Evolutionary conservation across 2,113 vertebrate species (phyloP), one percentile per base, ranked within the genome.

Genomic region (Picathartes gymnocephalus): DNA sequence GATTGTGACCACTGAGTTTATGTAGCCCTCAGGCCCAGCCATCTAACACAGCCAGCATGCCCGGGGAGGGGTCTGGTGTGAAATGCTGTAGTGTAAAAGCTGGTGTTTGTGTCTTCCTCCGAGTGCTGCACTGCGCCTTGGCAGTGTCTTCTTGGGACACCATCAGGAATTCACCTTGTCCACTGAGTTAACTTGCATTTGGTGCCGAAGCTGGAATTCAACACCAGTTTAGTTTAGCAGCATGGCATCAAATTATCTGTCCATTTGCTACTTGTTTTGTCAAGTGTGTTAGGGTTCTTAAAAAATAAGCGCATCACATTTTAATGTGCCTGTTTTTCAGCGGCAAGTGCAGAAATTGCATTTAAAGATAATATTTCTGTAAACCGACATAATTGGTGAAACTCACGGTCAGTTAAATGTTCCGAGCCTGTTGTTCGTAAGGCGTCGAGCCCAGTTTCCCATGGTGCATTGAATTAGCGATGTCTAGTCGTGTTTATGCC

Each of bases 91-190:
- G 20, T 65, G 21, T 31, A 23, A 62, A n/a, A 58, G 5, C 2
- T 7, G 56, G 0, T 18, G 10, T 14, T 11, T 14, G 48, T 27
- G 31, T 18, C 15, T 53, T 45, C 13, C 35, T 73, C 17, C 0
- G 0, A 4, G 27, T 24, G 54, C 56, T 57, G 58, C 39, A 2
- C 45, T 57, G 28, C 6, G 8, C 11, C 1, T 31, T 68, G 44
- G 37, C 64, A 4, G 3, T 6, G n/a, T 61, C 8, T 8, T 31
- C 40, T 14, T 25, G 56, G 54, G 77, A 17, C n/a, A 27, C 1
- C 6, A 22, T 9, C 22, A 60, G 78, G 44, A 64, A n/a, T 42
- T 44, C 11, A 2, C 7, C 11, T 45, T 57, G n/a, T 56, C 44
- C 31, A 10, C 4, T 6, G 6, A 19, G 9, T 40, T 60, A 18